Base-by-base conservation (phyloP, 2,888 invertebrate genomes). In the Melangyna quadrimaculata region DNA sequence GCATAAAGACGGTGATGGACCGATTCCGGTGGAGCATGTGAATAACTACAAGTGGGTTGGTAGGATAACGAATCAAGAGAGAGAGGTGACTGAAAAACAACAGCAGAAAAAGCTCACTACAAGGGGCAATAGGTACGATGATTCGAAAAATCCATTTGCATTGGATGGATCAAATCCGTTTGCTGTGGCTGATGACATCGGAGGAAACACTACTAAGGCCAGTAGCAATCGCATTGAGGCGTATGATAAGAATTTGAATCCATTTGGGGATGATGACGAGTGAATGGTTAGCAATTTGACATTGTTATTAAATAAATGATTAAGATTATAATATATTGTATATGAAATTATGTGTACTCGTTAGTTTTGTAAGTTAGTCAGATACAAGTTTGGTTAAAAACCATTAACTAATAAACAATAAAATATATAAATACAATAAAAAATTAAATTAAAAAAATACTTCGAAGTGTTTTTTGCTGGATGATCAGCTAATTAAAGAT, bases 191-290 rank as follows among this genome's bases (percentile, higher is more conserved):
- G 79, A 35, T n/a, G 51, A 22, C 37, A 1, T 17, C 4, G 67
- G 35, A 12, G 40, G 22, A 9, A 55, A n/a, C n/a, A n/a, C 27
- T 17, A 51, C 2, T 32, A 51, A 59, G 32, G 1, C 22, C 3
- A 29, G 19, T 3, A 37, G 27, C 9, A 95, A 94, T 89, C 94
- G 95, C 9, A 94, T 94, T 88, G 93, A 93, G 86, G 95, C 96
- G 90, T 96, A 96, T 90, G 96, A 96, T 91, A 95, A 94, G 88
- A 95, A 95, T 91, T 93, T 95, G 71, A 96, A 96, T 91, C 96
- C 96, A 2, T 96, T 96, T 90, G 88, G 83, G 3, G 81, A 84
- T 32, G 75, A 80, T 45, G 72, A 72, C 12, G 75, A 45, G 51
- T 67, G 14, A 65, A 43, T 14, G 40, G 43, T 32, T 17, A 10